Conservation (phyloP, 1,140 invertebrate species). For the Saccostrea cuccullata region DNA sequence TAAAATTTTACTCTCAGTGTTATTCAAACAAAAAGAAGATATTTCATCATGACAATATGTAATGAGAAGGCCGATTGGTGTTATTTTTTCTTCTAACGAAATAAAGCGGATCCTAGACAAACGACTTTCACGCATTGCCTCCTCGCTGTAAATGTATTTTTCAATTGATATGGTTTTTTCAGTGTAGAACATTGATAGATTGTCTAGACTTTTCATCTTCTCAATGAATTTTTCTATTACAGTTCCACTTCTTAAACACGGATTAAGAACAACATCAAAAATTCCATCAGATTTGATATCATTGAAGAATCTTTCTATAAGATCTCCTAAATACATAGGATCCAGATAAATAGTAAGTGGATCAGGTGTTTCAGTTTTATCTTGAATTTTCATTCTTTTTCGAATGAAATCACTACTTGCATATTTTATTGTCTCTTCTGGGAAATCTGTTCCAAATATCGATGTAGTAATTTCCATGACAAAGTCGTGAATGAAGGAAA, state of each 20-base stretch:
- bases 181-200: no score
- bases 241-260: neutral
- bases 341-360: neutral
- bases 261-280: neutral
- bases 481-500: no score
- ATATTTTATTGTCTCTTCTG: no score
- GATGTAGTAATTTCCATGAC: no score
- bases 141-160: no score
- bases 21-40: no score
- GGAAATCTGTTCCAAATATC: no score
- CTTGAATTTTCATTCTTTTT: no score
- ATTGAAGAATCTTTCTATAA: neutral
- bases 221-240: neutral
- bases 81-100: neutral
- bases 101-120: neutral
- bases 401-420: no score
- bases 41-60: no score
- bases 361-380: no score
- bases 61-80: neutral
- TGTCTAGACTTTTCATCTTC: neutral
- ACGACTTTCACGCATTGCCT: neutral
- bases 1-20: no score
- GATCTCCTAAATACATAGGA: neutral
- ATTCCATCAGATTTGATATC: neutral
- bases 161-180: neutral